phyloP scores from a whole-genome alignment of 2,113 vertebrate species.

The Struthidea cinerea region DNA sequence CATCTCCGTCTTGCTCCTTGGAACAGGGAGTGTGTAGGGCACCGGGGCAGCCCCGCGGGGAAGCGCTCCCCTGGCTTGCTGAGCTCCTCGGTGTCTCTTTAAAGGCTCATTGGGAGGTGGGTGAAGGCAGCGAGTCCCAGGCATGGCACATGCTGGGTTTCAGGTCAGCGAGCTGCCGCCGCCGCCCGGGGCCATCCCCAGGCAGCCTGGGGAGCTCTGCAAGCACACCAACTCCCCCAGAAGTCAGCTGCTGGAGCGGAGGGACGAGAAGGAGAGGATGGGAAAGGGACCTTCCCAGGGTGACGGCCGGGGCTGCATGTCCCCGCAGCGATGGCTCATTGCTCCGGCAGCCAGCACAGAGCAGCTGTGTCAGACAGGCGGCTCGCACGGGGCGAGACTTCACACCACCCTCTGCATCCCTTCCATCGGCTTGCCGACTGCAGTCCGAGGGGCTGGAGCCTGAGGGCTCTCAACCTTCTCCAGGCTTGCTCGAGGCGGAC shows the following conservation, averaged over 20 bases:
- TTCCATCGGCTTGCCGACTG: neutral
- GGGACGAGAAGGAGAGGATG: neutral
- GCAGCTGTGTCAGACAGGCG: neutral
- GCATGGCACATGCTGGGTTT: neutral
- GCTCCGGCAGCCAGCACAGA: neutral
- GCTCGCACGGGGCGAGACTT: neutral
- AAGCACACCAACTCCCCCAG: neutral
- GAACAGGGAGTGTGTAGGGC: rapidly evolving
- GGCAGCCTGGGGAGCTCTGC: rapidly evolving
- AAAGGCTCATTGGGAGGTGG: neutral
- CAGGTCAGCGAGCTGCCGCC: neutral
- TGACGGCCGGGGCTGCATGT: neutral
- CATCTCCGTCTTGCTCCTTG: neutral
- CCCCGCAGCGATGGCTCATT: neutral
- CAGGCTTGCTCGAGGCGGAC: neutral
- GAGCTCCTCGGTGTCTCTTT: neutral
- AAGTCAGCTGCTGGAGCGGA: neutral
- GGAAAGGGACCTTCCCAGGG: neutral
- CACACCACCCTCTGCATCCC: neutral
- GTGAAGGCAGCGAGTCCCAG: neutral
- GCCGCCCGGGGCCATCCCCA: neutral
- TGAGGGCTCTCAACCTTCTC: neutral
- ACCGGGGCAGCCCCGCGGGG: neutral
- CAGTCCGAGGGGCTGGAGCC: neutral
- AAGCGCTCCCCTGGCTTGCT: neutral